These are phyloP conservation scores for Globodera rostochiensis DNA, from an alignment of 1,140 invertebrate genomes.

Conservation along the genomic window DNA sequence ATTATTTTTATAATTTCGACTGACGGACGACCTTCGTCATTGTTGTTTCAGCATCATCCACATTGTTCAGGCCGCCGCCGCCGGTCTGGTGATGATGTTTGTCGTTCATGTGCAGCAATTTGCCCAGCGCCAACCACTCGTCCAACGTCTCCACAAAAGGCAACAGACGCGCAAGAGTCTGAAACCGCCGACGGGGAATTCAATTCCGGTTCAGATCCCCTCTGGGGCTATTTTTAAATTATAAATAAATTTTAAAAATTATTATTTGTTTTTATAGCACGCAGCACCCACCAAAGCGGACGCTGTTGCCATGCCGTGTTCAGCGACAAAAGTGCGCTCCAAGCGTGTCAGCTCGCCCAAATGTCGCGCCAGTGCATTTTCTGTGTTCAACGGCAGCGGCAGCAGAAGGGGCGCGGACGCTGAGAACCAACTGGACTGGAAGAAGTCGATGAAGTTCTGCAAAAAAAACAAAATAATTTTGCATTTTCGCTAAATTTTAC, in stretches of 20 bases:
- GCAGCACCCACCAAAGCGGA: background rate
- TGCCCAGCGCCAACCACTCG: background rate
- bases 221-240: background rate
- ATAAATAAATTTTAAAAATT: too few species aligned
- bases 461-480: background rate
- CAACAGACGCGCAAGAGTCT: background rate
- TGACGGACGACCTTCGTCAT: background rate
- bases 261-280: too few species aligned
- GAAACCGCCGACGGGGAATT: background rate
- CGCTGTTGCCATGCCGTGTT: background rate
- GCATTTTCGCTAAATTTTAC: too few species aligned
- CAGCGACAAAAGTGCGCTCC: background rate
- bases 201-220: background rate
- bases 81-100: background rate
- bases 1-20: background rate
- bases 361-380: background rate
- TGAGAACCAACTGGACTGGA: conserved; percentile 20
- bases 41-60: too few species aligned
- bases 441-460: background rate
- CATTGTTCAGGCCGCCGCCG: background rate
- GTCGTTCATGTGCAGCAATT: background rate
- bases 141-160: background rate
- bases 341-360: background rate
- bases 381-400: background rate
- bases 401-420: conserved; percentile 6